Evolutionary conservation across 2,888 invertebrate species (phyloP), one percentile per base, ranked within the genome.

Genomic region (Volucella bombylans): DNA sequence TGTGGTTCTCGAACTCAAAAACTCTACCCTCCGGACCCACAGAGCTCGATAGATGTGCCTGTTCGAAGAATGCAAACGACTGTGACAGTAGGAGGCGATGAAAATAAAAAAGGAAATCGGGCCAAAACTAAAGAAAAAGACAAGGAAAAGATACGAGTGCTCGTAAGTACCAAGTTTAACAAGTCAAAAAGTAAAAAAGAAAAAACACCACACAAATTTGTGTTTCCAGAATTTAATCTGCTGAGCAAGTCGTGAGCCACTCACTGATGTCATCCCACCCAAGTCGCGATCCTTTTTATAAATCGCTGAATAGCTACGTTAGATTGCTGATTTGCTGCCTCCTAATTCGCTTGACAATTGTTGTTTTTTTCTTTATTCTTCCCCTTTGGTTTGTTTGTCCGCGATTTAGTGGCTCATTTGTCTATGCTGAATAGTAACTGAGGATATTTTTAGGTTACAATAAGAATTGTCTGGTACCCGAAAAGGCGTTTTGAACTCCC

Each of bases 391-490:
- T 39, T 65, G 45, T 61, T 59, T 65, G 49, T 43, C 62, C 77
- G 61, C 72, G 61, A 72, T 78, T 59, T 57, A 68, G 72, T 68
- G 52, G 41, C 78, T 64, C 73, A 69, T 65, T 74, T 79, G 69
- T 64, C 82, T 79, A 77, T 82, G 72, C 78, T 78, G 74, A 79
- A 59, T 74, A 31, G 78, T 79, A 79, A 83, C 74, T 83, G 79
- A 59, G 68, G 74, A 74, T 69, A 52, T 65, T 79, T 79, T 79
- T 52, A 54, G 31, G 64, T 47, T 59, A 45, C 52, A 52, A 79
- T 69, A 73, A 79, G 73, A 31, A 31, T 31, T 31, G 73, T 69
- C 59, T 69, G 45, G 65, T 73, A 79, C 59, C 62, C 50, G 23
- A 47, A 10, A 15, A 14, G 43, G 14, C 4, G 14, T 41, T 11